Evolutionary conservation across 1,140 invertebrate genomes (phyloP).

Genomic region (Ladona fulva): DNA sequence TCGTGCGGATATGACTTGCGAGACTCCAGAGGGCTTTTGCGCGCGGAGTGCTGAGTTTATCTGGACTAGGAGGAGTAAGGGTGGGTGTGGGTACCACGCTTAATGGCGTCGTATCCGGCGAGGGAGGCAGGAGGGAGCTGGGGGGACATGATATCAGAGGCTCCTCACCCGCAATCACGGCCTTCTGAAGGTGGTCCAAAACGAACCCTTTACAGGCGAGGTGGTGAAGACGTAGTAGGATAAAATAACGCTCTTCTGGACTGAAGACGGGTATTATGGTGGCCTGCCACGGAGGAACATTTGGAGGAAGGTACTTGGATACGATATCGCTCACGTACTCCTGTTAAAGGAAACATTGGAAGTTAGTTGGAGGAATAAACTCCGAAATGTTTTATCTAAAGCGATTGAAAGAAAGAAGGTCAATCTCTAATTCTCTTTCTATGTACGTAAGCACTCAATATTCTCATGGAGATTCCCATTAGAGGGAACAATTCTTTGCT

Average conservation of each 20-base stretch:
- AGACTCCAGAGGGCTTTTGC: neutral
- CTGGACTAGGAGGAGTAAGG: neutral
- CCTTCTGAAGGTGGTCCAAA: neutral
- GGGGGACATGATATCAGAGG: neutral
- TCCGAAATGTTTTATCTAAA: too few relatives aligned
- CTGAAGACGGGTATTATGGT: conserved; percentile 52
- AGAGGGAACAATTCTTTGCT: too few relatives aligned
- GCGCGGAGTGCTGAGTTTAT: neutral
- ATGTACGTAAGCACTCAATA: too few relatives aligned
- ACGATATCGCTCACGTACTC: conserved; percentile 68
- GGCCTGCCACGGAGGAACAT: conserved; percentile 69
- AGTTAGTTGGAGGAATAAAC: neutral
- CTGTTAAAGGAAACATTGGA: conserved; percentile 39
- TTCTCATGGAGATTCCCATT: too few relatives aligned
- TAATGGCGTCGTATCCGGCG: neutral
- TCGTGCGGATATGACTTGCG: neutral
- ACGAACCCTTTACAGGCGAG: conserved; percentile 29
- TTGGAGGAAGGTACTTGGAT: conserved; percentile 57
- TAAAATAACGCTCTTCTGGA: conserved; percentile 52
- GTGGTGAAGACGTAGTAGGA: conserved; percentile 67
- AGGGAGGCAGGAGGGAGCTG: neutral
- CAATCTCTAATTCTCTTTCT: too few relatives aligned
- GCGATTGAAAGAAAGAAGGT: too few relatives aligned
- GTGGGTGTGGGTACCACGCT: neutral
- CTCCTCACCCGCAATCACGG: neutral